Conservation (phyloP, 2,113 vertebrate species). For the Lutjanus erythropterus region DNA sequence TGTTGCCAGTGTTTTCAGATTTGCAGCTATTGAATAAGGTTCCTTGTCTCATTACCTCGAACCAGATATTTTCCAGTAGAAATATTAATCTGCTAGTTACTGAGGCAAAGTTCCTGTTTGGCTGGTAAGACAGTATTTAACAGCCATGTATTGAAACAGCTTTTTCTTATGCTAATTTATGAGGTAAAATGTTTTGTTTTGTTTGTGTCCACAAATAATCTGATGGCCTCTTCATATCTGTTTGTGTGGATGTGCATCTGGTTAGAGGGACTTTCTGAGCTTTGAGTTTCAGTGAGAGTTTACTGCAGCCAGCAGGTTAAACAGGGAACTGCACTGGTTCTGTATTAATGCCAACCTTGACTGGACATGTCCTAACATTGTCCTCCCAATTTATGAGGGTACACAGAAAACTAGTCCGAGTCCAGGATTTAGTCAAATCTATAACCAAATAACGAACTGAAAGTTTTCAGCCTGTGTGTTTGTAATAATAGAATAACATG, state of each 20-base stretch:
- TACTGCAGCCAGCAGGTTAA: conserved; percentile 54
- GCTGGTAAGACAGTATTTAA: background rate
- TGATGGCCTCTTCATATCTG: background rate
- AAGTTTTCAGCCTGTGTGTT: background rate
- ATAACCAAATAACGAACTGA: background rate
- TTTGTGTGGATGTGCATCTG: background rate
- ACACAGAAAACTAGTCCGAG: too few species aligned
- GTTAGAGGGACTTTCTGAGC: background rate
- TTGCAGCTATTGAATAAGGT: too few species aligned
- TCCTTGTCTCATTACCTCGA: too few species aligned
- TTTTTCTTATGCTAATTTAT: too few species aligned
- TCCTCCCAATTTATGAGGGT: too few species aligned
- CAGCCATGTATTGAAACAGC: too few species aligned
- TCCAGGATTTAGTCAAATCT: too few species aligned
- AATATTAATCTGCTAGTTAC: too few species aligned
- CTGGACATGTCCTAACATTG: too few species aligned
- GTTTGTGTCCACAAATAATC: background rate
- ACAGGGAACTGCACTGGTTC: conserved; percentile 22
- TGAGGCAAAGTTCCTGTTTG: background rate
- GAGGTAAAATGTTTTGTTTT: too few species aligned
- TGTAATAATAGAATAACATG: background rate
- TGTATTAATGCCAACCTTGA: background rate
- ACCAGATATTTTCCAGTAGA: background rate
- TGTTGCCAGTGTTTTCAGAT: too few species aligned
- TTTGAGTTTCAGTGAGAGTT: background rate